Base-by-base conservation (phyloP, 2,113 vertebrate genomes). In the Ploceus nigricollis region DNA sequence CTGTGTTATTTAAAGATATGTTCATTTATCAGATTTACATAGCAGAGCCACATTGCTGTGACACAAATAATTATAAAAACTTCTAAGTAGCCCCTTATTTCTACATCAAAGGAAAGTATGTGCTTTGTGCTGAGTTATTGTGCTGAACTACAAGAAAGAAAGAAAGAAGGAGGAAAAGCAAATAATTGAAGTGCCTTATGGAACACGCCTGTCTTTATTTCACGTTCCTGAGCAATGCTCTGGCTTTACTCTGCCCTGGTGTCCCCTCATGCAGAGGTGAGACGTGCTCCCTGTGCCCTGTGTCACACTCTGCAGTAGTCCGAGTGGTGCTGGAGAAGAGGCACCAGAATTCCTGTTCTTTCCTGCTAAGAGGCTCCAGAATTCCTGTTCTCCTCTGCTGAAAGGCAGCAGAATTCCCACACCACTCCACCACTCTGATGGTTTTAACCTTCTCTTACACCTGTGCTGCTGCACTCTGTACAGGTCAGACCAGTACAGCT, bases 261-360 rank as follows among this genome's bases (percentile, higher is more conserved):
- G 50, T 50, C 90, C 84, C 27, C 89, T 31, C 73, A 6, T 2
- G n/a, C 51, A 11, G 40, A 30, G 69, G 17, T 3, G 57, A 50
- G 51, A 50, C 15, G 24, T 2, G 0, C 58, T 35, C 63, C 75
- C 75, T 0, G 1, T 25, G 8, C 7, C 56, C 24, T 1, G 19
- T 7, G 48, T 24, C 11, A 19, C 0, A 0, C 39, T 11, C 3
- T 0, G 39, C 82, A 44, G 2, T 2, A 22, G 13, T 13, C 44
- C 2, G 3, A 61, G 11, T 0, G 1, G 21, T 18, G 17, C 70
- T 15, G 53, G 47, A 6, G 9, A 23, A 64, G 44, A 39, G 1
- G 10, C 10, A 50, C 61, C 10, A 21, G 9, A 76, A 54, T 11
- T 51, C 64, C 80, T 40, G n/a, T 11, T 30, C 28, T 45, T 16